Conservation (phyloP, 2,797 vertebrate species). For the Hylomyscus alleni region DNA sequence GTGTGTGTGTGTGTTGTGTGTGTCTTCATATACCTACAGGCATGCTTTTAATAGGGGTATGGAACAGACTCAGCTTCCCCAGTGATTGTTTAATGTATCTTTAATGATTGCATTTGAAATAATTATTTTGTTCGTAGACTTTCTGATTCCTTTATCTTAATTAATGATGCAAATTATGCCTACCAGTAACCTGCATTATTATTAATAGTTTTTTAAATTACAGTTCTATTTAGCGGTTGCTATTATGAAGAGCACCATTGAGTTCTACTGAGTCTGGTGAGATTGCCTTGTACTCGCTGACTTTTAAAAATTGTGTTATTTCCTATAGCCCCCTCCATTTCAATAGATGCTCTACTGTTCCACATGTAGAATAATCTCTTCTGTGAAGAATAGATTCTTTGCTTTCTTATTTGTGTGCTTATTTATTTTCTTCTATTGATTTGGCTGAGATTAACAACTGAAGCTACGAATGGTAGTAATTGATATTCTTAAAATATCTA, state of each 20-base stretch:
- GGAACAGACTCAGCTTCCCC: neutral
- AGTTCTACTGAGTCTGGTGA: neutral
- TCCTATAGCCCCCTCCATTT: neutral
- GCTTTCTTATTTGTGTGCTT: neutral
- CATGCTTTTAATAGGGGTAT: neutral
- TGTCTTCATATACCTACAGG: neutral
- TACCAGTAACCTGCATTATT: neutral
- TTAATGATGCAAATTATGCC: slow-evolving; percentile 25
- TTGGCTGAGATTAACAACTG: neutral
- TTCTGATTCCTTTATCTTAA: neutral
- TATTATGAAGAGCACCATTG: neutral
- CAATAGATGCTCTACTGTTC: neutral
- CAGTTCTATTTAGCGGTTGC: slow-evolving; percentile 16
- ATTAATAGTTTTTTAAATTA: neutral
- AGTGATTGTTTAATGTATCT: neutral
- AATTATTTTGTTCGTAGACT: slow-evolving; percentile 5
- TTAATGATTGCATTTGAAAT: neutral
- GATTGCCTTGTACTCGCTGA: neutral
- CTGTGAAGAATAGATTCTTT: neutral
- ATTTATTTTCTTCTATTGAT: neutral
- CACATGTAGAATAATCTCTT: neutral
- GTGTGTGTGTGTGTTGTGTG: neutral
- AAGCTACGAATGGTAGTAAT: neutral
- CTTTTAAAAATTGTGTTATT: neutral
- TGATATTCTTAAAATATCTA: neutral